phyloP scores from a whole-genome alignment of 2,797 vertebrate genomes.

The Saxicola maurus region DNA sequence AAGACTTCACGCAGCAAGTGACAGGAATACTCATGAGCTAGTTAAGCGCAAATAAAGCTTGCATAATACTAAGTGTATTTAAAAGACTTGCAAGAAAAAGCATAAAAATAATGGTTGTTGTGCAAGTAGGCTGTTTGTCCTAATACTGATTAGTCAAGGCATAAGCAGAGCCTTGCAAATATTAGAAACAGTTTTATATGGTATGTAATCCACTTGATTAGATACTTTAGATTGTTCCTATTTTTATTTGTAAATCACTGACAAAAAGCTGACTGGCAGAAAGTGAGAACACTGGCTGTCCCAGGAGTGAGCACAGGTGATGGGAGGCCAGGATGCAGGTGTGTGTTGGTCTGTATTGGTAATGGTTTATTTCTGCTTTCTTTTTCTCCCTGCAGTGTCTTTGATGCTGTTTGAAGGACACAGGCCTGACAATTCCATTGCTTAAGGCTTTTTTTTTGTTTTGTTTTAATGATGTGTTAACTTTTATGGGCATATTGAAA shows the following conservation, averaged over 20 bases:
- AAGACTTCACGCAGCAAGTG: not conserved
- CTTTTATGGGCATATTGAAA: not conserved
- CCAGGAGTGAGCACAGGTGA: not conserved
- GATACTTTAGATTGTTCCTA: not conserved
- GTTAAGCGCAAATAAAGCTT: not conserved
- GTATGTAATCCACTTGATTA: not conserved
- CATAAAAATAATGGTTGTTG: not conserved
- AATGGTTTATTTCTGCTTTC: not conserved
- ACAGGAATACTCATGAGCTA: not conserved
- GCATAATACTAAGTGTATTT: not conserved
- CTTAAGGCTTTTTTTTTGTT: slow-evolving; percentile 14
- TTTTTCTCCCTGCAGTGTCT: not conserved
- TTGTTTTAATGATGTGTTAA: slow-evolving; percentile 32
- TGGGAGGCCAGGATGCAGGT: not conserved
- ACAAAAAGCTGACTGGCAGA: not conserved
- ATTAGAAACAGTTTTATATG: not conserved
- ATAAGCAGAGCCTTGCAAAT: not conserved
- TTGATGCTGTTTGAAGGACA: slow-evolving; percentile 30
- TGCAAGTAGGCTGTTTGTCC: not conserved
- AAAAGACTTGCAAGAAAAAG: not conserved
- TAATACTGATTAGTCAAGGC: not conserved
- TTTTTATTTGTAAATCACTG: not conserved
- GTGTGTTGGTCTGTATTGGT: not conserved
- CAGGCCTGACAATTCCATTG: not conserved
- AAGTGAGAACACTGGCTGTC: not conserved